Conservation (phyloP, 2,797 vertebrate genomes). For the Novumbra hubbsi region DNA sequence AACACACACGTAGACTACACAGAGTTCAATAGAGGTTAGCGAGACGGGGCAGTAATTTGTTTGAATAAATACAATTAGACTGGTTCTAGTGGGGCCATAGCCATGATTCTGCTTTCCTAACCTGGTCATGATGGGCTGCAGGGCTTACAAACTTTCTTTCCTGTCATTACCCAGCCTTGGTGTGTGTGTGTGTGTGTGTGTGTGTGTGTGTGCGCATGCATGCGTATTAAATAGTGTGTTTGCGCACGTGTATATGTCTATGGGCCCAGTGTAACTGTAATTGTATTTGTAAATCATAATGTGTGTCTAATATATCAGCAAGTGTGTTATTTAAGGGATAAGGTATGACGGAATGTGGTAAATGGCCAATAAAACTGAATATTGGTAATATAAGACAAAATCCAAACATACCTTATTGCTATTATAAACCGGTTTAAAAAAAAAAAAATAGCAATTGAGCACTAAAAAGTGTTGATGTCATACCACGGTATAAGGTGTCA, state of each 20-base stretch:
- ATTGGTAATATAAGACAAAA: no score
- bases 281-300: no score
- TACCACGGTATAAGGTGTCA: no score
- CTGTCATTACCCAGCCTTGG: slow-evolving; percentile 42
- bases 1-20: slow-evolving; percentile 9
- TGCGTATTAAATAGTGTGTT: slow-evolving; percentile 9
- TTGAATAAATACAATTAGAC: slow-evolving; percentile 56
- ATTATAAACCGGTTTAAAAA: no score
- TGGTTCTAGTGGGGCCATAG: slow-evolving; percentile 6
- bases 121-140: slow-evolving; percentile 34
- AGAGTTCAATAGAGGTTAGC: slow-evolving; percentile 23
- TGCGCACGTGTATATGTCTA: slow-evolving; percentile 1
- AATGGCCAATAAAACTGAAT: no score
- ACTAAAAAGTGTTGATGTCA: no score
- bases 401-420: no score
- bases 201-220: slow-evolving; percentile 18
- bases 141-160: slow-evolving; percentile 21
- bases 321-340: no score
- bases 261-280: neutral
- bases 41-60: slow-evolving; percentile 44
- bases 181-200: slow-evolving; percentile 20
- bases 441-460: no score
- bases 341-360: no score
- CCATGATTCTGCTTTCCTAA: slow-evolving; percentile 51
- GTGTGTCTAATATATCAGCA: no score